phyloP scores from a whole-genome alignment of 2,797 vertebrate genomes.

The Uromys caudimaculatus region DNA sequence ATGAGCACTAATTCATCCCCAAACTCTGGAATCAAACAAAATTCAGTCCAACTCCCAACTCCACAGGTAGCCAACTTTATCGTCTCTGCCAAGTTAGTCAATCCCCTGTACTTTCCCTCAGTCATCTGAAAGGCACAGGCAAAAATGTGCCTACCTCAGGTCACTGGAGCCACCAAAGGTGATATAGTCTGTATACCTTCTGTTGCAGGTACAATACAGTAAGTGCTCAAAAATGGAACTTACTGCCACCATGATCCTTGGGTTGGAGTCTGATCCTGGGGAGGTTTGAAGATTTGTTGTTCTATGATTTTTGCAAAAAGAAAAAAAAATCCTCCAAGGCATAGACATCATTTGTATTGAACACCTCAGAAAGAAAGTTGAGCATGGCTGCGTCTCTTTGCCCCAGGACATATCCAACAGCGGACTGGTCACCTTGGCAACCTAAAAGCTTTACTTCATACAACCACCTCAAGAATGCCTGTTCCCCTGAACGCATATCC shows the following conservation, averaged over 20 bases:
- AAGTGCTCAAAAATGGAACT: background rate
- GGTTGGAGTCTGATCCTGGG: background rate
- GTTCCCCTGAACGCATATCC: background rate
- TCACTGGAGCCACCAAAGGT: background rate
- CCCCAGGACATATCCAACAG: background rate
- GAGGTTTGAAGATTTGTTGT: background rate
- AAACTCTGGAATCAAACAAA: background rate
- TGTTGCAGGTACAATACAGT: background rate
- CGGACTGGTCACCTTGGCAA: constrained; percentile 28
- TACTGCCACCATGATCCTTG: background rate
- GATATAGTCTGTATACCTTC: background rate
- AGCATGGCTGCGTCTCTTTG: background rate
- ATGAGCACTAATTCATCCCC: background rate
- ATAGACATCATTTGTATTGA: background rate
- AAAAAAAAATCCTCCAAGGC: background rate
- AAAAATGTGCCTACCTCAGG: background rate
- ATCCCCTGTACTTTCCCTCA: background rate
- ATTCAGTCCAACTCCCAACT: background rate
- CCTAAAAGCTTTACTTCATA: background rate
- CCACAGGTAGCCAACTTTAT: background rate
- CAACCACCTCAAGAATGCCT: constrained; percentile 22
- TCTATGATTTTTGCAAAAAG: background rate
- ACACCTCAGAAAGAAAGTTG: background rate
- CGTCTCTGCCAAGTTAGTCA: background rate
- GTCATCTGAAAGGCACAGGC: background rate